Evolutionary conservation across 2,888 invertebrate species (phyloP).

Genomic region (Pyrgus malvae): DNA sequence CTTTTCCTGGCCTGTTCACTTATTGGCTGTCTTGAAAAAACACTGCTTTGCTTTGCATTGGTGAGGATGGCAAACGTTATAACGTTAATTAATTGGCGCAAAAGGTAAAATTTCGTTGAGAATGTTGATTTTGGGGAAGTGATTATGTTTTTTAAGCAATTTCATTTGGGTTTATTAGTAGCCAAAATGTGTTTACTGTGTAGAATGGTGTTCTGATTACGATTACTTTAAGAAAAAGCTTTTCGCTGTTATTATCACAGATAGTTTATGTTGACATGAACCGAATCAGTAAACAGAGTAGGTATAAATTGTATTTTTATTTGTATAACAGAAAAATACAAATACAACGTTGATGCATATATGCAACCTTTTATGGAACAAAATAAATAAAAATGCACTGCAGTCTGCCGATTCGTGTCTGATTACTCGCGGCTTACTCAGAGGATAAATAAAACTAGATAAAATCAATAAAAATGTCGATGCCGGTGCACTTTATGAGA

Average conservation of each 20-base stretch:
- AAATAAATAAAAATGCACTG: too few species aligned
- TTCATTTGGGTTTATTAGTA: background rate
- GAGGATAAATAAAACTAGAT: constrained; percentile 7
- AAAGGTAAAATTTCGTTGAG: background rate
- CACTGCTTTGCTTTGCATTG: constrained; percentile 49
- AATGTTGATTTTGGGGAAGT: background rate
- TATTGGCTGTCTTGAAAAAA: constrained; percentile 45
- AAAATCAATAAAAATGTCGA: constrained; percentile 10
- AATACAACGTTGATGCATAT: too few species aligned
- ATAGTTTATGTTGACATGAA: too few species aligned
- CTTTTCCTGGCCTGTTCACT: constrained; percentile 42
- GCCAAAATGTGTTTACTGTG: too few species aligned
- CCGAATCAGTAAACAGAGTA: too few species aligned
- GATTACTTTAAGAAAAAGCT: too few species aligned
- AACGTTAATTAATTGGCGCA: constrained; percentile 18
- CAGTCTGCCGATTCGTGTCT: constrained; percentile 5
- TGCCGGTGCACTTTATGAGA: constrained; percentile 27
- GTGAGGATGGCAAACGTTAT: constrained; percentile 33
- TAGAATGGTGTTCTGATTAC: too few species aligned
- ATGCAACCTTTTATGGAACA: too few species aligned
- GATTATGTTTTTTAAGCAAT: background rate
- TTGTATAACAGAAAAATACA: too few species aligned
- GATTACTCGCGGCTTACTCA: constrained; percentile 6
- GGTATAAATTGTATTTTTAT: too few species aligned
- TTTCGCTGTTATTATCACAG: too few species aligned